Evolutionary conservation across 2,113 vertebrate genomes (phyloP).

Genomic region (Poeciliopsis prolifica): DNA sequence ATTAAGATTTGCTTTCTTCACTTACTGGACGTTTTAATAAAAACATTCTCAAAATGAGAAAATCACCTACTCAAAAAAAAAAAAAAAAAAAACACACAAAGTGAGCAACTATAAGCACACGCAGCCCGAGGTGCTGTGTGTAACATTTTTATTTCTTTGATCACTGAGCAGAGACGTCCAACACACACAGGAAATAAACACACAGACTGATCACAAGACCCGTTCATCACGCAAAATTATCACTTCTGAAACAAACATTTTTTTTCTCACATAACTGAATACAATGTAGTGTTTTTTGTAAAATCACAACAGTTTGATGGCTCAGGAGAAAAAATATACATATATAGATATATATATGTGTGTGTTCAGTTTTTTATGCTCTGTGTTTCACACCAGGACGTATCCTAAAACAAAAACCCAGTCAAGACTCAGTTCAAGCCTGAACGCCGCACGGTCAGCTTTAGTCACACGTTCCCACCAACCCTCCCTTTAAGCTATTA

Average conservation of each 20-base stretch:
- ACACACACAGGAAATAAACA: conserved; percentile 4
- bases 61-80: not conserved
- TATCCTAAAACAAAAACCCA: not conserved
- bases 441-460: no score
- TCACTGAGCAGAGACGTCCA: not conserved
- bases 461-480: no score
- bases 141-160: conserved; percentile 23
- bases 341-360: not conserved
- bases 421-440: not conserved
- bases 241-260: not conserved
- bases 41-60: not conserved
- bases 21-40: not conserved
- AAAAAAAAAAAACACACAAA: not conserved
- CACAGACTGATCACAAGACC: conserved; percentile 9
- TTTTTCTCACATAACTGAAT: not conserved
- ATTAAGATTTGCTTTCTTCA: not conserved
- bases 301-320: not conserved
- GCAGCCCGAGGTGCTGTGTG: not conserved
- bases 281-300: not conserved
- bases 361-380: not conserved
- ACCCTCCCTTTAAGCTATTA: not conserved
- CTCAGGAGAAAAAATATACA: not conserved
- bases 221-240: not conserved
- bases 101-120: not conserved
- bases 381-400: not conserved